Conservation (phyloP, 2,797 vertebrate genomes). For the Xiphophorus birchmanni region DNA sequence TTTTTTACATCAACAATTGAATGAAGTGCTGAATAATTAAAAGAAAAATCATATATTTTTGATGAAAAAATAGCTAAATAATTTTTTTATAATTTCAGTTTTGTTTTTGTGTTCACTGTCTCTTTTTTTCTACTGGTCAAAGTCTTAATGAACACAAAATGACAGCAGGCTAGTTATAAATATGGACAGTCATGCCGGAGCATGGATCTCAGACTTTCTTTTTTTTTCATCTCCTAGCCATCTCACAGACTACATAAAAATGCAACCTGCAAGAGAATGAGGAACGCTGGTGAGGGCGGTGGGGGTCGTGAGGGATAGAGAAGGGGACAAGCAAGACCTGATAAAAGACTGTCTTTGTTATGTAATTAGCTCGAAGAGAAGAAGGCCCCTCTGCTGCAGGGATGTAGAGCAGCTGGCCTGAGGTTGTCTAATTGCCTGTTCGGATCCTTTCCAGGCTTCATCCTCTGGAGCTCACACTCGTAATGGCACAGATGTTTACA, state of each 20-base stretch:
- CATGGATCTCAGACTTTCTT: background rate
- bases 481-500: conserved; percentile 78
- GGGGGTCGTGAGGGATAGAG: conserved; percentile 15
- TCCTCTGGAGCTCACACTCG: conserved; percentile 66
- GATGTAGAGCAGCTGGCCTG: conserved; percentile 77
- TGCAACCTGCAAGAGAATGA: conserved; percentile 18
- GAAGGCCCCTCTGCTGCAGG: conserved; percentile 60
- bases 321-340: conserved; percentile 62
- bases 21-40: background rate
- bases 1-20: background rate
- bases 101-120: background rate
- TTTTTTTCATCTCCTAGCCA: background rate
- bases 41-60: background rate
- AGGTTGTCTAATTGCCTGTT: conserved; percentile 80
- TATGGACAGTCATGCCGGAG: conserved; percentile 3
- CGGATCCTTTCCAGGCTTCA: conserved; percentile 69
- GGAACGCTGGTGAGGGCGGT: conserved; percentile 23
- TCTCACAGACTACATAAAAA: conserved; percentile 30
- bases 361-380: conserved; percentile 76
- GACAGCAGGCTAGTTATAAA: conserved; percentile 27
- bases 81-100: background rate
- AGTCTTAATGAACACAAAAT: conserved; percentile 17
- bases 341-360: conserved; percentile 79
- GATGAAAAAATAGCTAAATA: background rate
- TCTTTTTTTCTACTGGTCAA: background rate